These are phyloP conservation scores for Diprion similis DNA, from an alignment of 1,140 invertebrate species.

Conservation along the genomic window DNA sequence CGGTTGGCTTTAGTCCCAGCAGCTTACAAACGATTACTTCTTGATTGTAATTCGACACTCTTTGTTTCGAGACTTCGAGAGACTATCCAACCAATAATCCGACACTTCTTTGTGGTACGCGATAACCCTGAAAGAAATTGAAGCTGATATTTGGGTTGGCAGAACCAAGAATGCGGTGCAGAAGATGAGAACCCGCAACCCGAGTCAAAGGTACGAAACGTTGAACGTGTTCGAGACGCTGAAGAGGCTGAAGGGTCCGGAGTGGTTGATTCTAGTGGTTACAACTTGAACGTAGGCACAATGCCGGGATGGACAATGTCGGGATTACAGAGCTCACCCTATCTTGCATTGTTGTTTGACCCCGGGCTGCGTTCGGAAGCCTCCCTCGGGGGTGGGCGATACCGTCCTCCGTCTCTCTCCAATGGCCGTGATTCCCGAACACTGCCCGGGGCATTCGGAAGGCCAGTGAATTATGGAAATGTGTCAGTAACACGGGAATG, in stretches of 20 bases:
- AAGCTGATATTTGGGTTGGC: too few relatives aligned
- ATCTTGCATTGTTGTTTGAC: neutral
- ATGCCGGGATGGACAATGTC: conserved; percentile 1
- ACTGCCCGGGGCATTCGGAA: neutral
- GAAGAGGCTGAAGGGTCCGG: neutral
- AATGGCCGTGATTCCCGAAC: too few relatives aligned
- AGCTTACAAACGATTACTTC: too few relatives aligned
- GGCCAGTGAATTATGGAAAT: conserved; percentile 7
- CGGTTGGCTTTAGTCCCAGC: too few relatives aligned
- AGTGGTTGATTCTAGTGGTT: neutral
- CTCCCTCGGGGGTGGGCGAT: too few relatives aligned
- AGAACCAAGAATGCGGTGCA: neutral
- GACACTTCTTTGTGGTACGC: too few relatives aligned
- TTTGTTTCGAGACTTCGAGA: too few relatives aligned
- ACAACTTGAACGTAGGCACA: neutral
- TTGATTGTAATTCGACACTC: too few relatives aligned
- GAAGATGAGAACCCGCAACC: neutral
- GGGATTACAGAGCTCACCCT: neutral
- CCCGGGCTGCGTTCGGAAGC: neutral
- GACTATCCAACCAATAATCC: too few relatives aligned
- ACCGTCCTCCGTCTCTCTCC: too few relatives aligned
- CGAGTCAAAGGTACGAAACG: neutral
- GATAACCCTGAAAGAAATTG: too few relatives aligned
- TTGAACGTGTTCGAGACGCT: neutral
- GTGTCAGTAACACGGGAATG: neutral